Evolutionary conservation across 2,888 invertebrate genomes (phyloP).

Genomic region (Aphelenchoides bicaudatus): DNA sequence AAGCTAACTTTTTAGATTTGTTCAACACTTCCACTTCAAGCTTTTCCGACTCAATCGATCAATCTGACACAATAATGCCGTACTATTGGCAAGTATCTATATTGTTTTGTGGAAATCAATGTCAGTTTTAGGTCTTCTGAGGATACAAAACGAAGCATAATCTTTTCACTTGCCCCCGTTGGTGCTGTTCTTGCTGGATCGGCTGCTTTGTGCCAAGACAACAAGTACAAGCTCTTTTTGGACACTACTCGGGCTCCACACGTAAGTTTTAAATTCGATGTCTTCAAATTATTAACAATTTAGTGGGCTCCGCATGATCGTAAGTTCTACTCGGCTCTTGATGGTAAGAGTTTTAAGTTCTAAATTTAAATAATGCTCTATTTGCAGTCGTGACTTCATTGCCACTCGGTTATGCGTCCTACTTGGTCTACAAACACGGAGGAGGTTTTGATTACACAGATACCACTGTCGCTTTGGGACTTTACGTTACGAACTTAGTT

Average conservation of each 20-base stretch:
- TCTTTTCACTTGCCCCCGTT: conserved; percentile 44
- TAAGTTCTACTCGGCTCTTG: conserved; percentile 4
- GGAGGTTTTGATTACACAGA: conserved; percentile 48
- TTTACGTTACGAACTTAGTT: conserved; percentile 47
- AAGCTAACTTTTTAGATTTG: not conserved
- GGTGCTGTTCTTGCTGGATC: conserved; percentile 38
- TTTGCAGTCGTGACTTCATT: conserved; percentile 22
- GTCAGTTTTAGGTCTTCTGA: conserved; percentile 22
- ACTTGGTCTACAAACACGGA: conserved; percentile 55
- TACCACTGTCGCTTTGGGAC: conserved; percentile 39
- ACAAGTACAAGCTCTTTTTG: not conserved
- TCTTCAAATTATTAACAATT: too few species aligned
- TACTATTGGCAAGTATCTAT: conserved; percentile 1
- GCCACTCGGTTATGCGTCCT: conserved; percentile 55
- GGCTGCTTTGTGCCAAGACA: conserved; percentile 11
- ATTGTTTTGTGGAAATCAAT: not conserved
- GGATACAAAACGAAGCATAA: conserved; percentile 48
- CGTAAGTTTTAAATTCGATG: too few species aligned
- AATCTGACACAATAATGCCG: not conserved
- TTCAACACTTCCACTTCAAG: not conserved
- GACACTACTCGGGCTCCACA: conserved; percentile 14
- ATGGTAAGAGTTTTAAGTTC: too few species aligned
- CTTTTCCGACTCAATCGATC: not conserved
- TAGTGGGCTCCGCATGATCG: conserved; percentile 11
- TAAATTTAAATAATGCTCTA: too few species aligned